A percentile compares a stretch with the other conserved stretches of the same genome.
Evolutionary conservation across 2,888 invertebrate genomes (phyloP).

Genomic region (Dusona sp.): DNA sequence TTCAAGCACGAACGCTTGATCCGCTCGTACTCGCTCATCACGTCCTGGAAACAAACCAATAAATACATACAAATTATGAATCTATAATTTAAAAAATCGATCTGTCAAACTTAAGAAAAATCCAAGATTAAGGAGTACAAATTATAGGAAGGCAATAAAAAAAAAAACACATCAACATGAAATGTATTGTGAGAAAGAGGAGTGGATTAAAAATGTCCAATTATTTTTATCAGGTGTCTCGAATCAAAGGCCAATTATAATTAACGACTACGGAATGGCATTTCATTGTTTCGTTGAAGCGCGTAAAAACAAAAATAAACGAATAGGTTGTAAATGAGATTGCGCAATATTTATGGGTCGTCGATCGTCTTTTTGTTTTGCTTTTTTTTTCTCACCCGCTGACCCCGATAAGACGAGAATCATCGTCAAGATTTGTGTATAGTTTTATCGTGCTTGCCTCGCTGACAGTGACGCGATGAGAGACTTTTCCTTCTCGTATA

Average conservation of each 20-base stretch:
- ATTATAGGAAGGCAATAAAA: background rate
- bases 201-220: background rate
- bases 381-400: conserved; percentile 58
- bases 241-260: conserved; percentile 41
- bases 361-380: conserved; percentile 58
- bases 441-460: conserved; percentile 47
- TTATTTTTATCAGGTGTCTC: conserved; percentile 20
- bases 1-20: conserved; percentile 92
- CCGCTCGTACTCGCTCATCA: conserved; percentile 93
- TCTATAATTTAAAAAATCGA: background rate
- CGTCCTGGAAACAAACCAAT: conserved; percentile 80
- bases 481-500: conserved; percentile 23
- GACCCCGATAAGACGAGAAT: conserved; percentile 71
- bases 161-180: background rate
- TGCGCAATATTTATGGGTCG: conserved; percentile 69
- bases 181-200: background rate
- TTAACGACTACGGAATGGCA: conserved; percentile 27
- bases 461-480: conserved; percentile 29
- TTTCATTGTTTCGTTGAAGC: conserved; percentile 42
- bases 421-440: conserved; percentile 46
- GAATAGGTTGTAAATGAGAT: conserved; percentile 57
- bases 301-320: conserved; percentile 25
- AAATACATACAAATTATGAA: background rate
- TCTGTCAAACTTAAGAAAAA: background rate
- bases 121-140: background rate